These are phyloP conservation scores for Trissolcus japonicus DNA, from an alignment of 2,888 invertebrate species.

Conservation along the genomic window DNA sequence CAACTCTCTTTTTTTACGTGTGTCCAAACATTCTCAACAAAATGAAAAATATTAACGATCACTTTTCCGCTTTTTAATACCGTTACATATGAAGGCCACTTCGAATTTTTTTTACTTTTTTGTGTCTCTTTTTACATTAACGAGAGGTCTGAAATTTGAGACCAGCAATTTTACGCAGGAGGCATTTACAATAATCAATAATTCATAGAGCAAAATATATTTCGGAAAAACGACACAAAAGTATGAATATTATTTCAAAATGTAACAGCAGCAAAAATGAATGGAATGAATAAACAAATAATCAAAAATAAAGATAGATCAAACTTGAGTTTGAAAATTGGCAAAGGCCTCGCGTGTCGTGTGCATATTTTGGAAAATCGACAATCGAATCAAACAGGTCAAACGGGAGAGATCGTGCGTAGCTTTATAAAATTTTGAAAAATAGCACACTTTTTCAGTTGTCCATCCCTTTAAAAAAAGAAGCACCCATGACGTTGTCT, in stretches of 20 bases:
- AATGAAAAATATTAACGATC: slow-evolving; percentile 69
- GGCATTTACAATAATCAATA: slow-evolving; percentile 57
- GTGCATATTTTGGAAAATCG: slow-evolving; percentile 57
- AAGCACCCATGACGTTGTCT: slow-evolving; percentile 62
- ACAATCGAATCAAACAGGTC: slow-evolving; percentile 53
- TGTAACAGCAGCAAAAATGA: slow-evolving; percentile 13
- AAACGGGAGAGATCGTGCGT: slow-evolving; percentile 59
- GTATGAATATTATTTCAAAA: slow-evolving; percentile 18
- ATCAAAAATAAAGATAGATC: no score
- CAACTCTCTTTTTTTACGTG: slow-evolving; percentile 23
- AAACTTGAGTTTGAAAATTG: slow-evolving; percentile 34
- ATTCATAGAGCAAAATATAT: slow-evolving; percentile 49
- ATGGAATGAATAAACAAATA: no score
- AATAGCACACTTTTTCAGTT: slow-evolving; percentile 67
- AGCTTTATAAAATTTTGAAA: slow-evolving; percentile 73
- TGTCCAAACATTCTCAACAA: slow-evolving; percentile 51
- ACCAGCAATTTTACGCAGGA: slow-evolving; percentile 58
- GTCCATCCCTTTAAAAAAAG: slow-evolving; percentile 57
- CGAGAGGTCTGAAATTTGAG: slow-evolving; percentile 63
- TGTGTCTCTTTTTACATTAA: slow-evolving; percentile 67
- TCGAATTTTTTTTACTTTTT: slow-evolving; percentile 69
- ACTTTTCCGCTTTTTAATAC: slow-evolving; percentile 63
- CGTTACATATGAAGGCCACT: slow-evolving; percentile 74
- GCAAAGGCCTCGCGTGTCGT: slow-evolving; percentile 66
- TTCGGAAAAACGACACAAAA: slow-evolving; percentile 55